Percentiles rank a stretch among this genome's conserved stretches.
These are phyloP conservation scores for Panonychus citri DNA, from an alignment of 1,140 invertebrate species.

Conservation along the genomic window DNA sequence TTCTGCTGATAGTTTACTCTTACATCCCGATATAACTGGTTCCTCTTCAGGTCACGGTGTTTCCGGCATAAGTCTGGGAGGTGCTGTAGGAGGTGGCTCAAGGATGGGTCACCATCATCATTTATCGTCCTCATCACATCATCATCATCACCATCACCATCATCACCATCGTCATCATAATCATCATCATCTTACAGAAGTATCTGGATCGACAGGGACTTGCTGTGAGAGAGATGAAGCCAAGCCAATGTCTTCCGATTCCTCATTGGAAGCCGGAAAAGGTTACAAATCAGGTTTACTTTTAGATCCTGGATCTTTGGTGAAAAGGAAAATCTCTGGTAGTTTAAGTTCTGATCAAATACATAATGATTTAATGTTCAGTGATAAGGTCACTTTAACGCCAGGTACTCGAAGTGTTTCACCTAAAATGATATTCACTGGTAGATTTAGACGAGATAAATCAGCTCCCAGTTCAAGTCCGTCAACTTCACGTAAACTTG, in stretches of 20 bases:
- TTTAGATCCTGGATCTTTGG: background rate
- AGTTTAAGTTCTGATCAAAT: conserved; percentile 9
- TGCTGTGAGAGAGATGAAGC: background rate
- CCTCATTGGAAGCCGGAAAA: background rate
- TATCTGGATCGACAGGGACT: background rate
- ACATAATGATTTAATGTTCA: conserved; percentile 1
- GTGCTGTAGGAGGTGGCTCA: background rate
- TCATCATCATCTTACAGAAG: too few relatives aligned
- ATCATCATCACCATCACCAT: too few relatives aligned
- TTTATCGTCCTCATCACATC: too few relatives aligned
- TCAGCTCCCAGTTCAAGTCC: background rate
- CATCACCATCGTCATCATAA: too few relatives aligned
- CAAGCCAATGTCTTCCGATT: background rate
- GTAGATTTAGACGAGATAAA: background rate
- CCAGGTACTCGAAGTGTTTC: background rate
- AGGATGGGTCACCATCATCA: background rate
- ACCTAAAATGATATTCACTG: background rate
- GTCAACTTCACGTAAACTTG: too few relatives aligned
- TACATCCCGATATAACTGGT: conserved; percentile 3
- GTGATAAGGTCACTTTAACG: background rate
- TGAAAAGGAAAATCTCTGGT: conserved; percentile 1
- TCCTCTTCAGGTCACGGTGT: background rate
- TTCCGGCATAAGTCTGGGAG: background rate
- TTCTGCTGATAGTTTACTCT: conserved; percentile 12
- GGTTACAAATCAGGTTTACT: background rate